Evolutionary conservation across 2,797 vertebrate genomes (phyloP).

Genomic region (Gymnopithys bicolor): DNA sequence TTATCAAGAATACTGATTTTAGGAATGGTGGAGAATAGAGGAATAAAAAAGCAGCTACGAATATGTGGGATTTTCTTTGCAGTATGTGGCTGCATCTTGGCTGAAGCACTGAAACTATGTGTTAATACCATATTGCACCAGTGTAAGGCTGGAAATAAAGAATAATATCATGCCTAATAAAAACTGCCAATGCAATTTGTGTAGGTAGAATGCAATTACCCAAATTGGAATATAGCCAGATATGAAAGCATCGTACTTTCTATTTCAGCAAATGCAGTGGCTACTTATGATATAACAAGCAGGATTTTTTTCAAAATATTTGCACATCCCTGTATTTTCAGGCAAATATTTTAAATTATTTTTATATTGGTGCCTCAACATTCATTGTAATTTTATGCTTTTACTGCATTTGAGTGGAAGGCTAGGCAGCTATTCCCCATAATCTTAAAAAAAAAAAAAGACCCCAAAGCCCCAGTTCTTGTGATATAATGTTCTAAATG

Average conservation of each 20-base stretch:
- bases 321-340: not conserved
- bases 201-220: conserved; percentile 20
- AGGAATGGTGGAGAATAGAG: not conserved
- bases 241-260: not conserved
- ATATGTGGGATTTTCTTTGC: not conserved
- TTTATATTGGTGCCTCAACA: not conserved
- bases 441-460: not conserved
- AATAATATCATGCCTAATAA: conserved; percentile 23
- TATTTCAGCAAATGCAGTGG: not conserved
- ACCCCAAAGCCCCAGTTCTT: not conserved
- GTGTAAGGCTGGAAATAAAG: not conserved
- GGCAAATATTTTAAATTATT: not conserved
- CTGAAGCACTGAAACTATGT: not conserved
- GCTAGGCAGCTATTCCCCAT: not conserved
- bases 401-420: not conserved
- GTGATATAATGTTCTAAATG: not conserved
- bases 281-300: not conserved
- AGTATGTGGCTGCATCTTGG: not conserved
- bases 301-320: not conserved
- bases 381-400: not conserved
- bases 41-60: not conserved
- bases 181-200: conserved; percentile 35
- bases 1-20: not conserved
- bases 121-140: not conserved
- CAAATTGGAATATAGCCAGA: not conserved